phyloP scores from a whole-genome alignment of 2,888 invertebrate genomes.

The Digitonthophagus gazella region DNA sequence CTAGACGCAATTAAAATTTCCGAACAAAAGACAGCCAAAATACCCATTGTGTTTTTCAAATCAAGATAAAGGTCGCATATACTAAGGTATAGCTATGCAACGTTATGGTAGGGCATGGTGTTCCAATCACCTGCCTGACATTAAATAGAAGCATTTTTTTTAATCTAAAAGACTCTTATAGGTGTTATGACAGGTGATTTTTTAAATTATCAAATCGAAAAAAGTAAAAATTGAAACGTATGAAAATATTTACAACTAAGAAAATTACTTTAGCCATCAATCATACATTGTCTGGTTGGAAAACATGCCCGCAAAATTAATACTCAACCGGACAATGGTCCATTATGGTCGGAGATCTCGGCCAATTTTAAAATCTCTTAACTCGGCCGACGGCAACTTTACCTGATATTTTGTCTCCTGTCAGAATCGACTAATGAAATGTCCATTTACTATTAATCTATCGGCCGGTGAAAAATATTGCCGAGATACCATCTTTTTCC shows the following conservation, averaged over 20 bases:
- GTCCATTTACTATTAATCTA: slow-evolving; percentile 44
- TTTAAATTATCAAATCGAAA: slow-evolving; percentile 15
- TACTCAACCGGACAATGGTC: neutral
- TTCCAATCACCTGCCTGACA: slow-evolving; percentile 19
- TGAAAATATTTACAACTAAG: neutral
- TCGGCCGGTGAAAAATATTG: slow-evolving; percentile 39
- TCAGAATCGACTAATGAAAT: slow-evolving; percentile 42
- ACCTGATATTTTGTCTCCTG: slow-evolving; percentile 33
- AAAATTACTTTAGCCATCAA: slow-evolving; percentile 18
- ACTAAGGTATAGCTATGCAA: neutral
- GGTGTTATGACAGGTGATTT: slow-evolving; percentile 21
- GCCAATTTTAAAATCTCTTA: slow-evolving; percentile 6
- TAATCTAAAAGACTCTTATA: slow-evolving; percentile 18
- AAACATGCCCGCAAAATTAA: neutral
- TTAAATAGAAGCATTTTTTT: slow-evolving; percentile 21
- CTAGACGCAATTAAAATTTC: slow-evolving; percentile 25
- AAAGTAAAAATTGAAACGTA: too few species aligned
- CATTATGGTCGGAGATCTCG: slow-evolving; percentile 2
- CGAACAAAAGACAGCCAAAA: slow-evolving; percentile 10
- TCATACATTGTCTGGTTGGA: too few species aligned
- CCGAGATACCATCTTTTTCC: slow-evolving; percentile 25
- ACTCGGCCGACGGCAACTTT: neutral
- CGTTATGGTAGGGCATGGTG: neutral
- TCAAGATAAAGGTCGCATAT: slow-evolving; percentile 18
- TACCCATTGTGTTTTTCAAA: slow-evolving; percentile 18